Percentiles rank a stretch among this genome's conserved stretches.
phyloP scores from a whole-genome alignment of 1,140 invertebrate species.

The Vollenhovia emeryi region DNA sequence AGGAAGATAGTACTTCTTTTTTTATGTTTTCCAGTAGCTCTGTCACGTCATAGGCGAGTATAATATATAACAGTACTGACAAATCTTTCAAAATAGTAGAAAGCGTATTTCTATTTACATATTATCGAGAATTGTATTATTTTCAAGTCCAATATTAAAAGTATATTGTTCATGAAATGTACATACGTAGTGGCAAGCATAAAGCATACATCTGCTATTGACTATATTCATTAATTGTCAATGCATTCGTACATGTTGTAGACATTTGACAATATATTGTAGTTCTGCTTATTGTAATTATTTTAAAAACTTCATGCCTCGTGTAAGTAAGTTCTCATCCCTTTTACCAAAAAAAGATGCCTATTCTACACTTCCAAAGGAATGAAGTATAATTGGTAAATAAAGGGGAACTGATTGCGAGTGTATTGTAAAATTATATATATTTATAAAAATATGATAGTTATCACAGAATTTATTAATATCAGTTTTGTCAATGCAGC shows the following conservation, averaged over 20 bases:
- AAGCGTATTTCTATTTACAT: slow-evolving; percentile 33
- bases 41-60: slow-evolving; percentile 7
- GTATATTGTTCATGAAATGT: slow-evolving; percentile 37
- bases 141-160: slow-evolving; percentile 27
- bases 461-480: slow-evolving; percentile 57
- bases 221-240: slow-evolving; percentile 35
- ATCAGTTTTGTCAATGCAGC: slow-evolving; percentile 39
- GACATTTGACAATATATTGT: slow-evolving; percentile 27
- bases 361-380: slow-evolving; percentile 9
- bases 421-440: slow-evolving; percentile 47
- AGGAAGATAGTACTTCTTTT: background rate
- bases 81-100: background rate
- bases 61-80: slow-evolving; percentile 26
- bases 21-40: slow-evolving; percentile 21
- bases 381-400: slow-evolving; percentile 20
- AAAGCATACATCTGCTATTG: slow-evolving; percentile 25
- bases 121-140: slow-evolving; percentile 28
- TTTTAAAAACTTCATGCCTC: background rate
- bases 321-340: background rate
- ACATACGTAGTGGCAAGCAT: slow-evolving; percentile 18
- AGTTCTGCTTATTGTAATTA: slow-evolving; percentile 15
- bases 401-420: slow-evolving; percentile 9
- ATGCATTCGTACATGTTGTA: slow-evolving; percentile 24
- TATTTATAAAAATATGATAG: slow-evolving; percentile 54
- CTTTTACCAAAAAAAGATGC: slow-evolving; percentile 20